Base-by-base conservation (phyloP, 2,888 invertebrate species). In the Volucella bombylans region DNA sequence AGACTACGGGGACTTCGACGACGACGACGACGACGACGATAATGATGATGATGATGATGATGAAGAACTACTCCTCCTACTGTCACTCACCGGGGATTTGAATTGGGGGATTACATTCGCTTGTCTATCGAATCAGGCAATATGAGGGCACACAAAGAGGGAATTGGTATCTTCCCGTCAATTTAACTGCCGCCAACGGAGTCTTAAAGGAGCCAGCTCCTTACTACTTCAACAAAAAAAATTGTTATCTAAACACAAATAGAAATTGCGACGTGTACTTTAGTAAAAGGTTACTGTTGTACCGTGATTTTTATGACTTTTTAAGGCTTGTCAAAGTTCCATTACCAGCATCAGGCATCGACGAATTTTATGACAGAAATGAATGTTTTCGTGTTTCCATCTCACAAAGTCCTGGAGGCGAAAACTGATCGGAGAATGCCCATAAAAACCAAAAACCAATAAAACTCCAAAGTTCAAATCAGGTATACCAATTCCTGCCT, bases 241-340 rank as follows among this genome's bases (percentile, higher is more conserved):
- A 9, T 67, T 45, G 4, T n/a, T 3, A 6, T 52, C 57, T 57
- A 8, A 31, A 31, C 31, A 31, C 31, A 31, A 31, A 31, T 31
- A 31, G 31, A 6, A 31, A 31, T 18, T 49, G 15, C 4, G 12
- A 49, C 11, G 38, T 55, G 45, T 50, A 45, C 69, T 59, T 65
- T 74, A 61, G 72, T 77, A 69, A 85, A 85, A 81, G 85, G 81
- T 85, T 71, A 72, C 69, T 80, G 80, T 71, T 85, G 83, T 80
- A 69, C 74, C 59, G 67, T 72, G 85, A 81, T 81, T 85, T 85
- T 85, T 85, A 85, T 81, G 31, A 62, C 76, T 68, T 85, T 79
- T 85, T 81, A 85, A 85, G 81, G 85, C 85, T 85, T 85, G 85
- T 85, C 85, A 85, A 85, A 81, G 71, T 71, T 81, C 85, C 85